Base-by-base conservation (phyloP, 2,888 invertebrate species). In the Brenthis ino region DNA sequence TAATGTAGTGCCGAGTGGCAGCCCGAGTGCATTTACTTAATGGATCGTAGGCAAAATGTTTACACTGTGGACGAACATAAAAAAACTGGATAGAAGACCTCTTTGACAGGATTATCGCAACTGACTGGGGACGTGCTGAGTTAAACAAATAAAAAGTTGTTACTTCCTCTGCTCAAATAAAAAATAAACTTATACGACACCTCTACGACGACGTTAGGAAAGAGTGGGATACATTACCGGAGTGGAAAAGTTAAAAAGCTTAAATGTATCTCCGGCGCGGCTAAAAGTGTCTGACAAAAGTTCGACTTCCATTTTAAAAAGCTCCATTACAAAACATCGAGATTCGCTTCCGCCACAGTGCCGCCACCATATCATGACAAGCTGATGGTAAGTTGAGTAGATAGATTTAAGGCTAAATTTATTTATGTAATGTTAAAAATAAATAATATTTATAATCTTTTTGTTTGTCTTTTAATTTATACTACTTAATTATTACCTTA, bases 241-340 rank as follows among this genome's bases (percentile, higher is more conserved):
- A 92, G 91, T 91, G 91, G 91, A 91, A 93, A 93, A 93, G 93
- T 93, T 93, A 92, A 92, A 93, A 92, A 92, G 93, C 92, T 92
- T 93, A 93, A 93, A 93, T 92, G 93, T 93, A 92, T 92, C 91
- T 90, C 91, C 85, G 87, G 87, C 89, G 87, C 88, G 91, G 92
- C 93, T 92, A 91, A 92, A 92, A 93, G 93, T 91, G 90, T 92
- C 92, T 91, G 91, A 93, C 93, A 92, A 92, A 93, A 92, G 92
- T 93, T 93, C 91, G 91, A 90, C 89, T 92, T 89, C 89, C 91
- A 92, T 93, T 93, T 92, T 93, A 93, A 93, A 93, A 92, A 93
- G 93, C 92, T 91, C 92, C 92, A 93, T 92, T 92, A 92, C 92
- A 91, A 92, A 93, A 93, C 93, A 93, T 93, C 89, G 91, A 88